phyloP scores from a whole-genome alignment of 2,888 invertebrate species.

The Yponomeuta malinellus region DNA sequence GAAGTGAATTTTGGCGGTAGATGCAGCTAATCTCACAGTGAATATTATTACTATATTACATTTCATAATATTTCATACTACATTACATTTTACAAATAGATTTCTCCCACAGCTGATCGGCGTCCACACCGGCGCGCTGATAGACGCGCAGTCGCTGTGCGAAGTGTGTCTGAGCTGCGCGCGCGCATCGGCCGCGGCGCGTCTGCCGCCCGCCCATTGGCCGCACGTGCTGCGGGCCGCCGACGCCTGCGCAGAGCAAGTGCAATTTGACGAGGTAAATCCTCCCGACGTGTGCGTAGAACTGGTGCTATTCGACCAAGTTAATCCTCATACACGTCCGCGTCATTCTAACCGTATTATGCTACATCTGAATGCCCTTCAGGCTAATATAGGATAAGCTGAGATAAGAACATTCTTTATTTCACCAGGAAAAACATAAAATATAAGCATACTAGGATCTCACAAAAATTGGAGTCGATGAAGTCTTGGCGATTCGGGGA shows the following conservation, averaged over 20 bases:
- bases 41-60: too few species aligned
- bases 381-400: too few species aligned
- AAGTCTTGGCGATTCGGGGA: too few species aligned
- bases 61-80: too few species aligned
- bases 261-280: constrained; percentile 45
- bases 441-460: too few species aligned
- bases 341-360: too few species aligned
- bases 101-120: constrained; percentile 35
- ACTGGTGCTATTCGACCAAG: not conserved
- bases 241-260: constrained; percentile 22
- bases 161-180: constrained; percentile 28
- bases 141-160: constrained; percentile 32
- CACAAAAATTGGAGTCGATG: too few species aligned
- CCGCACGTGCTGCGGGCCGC: constrained; percentile 33
- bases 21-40: too few species aligned
- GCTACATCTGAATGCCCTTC: too few species aligned
- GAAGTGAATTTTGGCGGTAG: too few species aligned
- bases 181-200: constrained; percentile 24
- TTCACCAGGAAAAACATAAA: too few species aligned
- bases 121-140: constrained; percentile 38
- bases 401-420: too few species aligned
- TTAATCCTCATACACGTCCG: not conserved
- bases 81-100: not conserved
- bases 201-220: constrained; percentile 36
- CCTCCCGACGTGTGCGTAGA: not conserved